These are phyloP conservation scores for Notarius quadriscutis DNA, from an alignment of 2,113 vertebrate genomes.

Conservation along the genomic window DNA sequence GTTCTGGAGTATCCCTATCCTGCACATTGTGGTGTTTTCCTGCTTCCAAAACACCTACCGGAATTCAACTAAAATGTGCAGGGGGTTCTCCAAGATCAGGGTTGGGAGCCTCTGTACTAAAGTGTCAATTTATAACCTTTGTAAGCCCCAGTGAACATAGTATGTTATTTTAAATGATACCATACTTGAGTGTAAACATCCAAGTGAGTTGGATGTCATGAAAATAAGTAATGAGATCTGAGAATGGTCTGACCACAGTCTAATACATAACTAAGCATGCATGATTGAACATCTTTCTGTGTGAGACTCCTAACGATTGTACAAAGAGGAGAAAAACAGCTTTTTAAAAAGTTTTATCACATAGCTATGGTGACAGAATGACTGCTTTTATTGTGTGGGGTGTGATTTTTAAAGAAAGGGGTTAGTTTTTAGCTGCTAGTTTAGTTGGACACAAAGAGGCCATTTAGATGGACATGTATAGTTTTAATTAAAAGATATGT, in stretches of 20 bases:
- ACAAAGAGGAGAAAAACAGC: neutral
- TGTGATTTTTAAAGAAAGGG: neutral
- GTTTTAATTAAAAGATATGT: neutral
- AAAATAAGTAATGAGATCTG: neutral
- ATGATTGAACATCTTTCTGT: neutral
- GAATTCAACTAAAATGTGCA: neutral
- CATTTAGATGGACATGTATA: neutral
- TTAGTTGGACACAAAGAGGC: neutral
- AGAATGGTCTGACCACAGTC: neutral
- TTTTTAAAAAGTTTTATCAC: neutral
- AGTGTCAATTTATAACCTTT: neutral
- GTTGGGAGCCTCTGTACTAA: neutral
- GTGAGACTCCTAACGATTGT: neutral
- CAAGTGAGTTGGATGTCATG: neutral
- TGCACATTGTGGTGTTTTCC: neutral
- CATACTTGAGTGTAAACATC: neutral
- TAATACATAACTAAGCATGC: neutral
- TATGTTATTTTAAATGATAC: neutral
- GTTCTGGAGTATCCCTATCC: neutral
- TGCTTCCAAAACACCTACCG: neutral
- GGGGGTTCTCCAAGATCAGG: too few species aligned
- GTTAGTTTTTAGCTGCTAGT: neutral
- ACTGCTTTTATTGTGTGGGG: neutral
- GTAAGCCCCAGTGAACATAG: neutral
- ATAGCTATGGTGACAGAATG: too few species aligned